phyloP scores from a whole-genome alignment of 2,797 vertebrate genomes.

The Spinus olivaceus region DNA sequence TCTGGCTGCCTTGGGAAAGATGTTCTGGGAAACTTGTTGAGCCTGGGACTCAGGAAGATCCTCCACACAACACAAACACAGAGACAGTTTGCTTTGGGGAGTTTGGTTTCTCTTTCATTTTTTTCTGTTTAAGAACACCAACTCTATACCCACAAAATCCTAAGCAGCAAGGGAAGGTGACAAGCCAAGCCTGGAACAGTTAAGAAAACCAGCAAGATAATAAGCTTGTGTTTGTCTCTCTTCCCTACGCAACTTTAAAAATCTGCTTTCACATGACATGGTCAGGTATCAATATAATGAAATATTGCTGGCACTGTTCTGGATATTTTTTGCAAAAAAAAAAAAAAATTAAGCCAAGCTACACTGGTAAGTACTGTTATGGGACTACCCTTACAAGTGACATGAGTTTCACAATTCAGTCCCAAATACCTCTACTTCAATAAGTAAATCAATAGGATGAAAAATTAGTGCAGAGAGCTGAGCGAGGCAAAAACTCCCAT shows the following conservation, averaged over 20 bases:
- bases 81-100: neutral
- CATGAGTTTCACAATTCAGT: neutral
- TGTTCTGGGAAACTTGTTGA: neutral
- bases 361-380: neutral
- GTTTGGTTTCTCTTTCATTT: neutral
- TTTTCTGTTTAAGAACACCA: neutral
- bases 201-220: neutral
- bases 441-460: neutral
- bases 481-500: neutral
- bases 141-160: neutral
- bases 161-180: neutral
- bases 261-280: neutral
- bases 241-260: neutral
- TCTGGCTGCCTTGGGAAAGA: neutral
- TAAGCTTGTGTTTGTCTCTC: neutral
- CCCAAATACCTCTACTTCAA: neutral
- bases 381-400: neutral
- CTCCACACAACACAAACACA: neutral
- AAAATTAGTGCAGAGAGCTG: neutral
- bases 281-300: neutral
- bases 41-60: neutral
- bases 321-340: neutral
- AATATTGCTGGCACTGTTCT: neutral
- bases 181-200: neutral
- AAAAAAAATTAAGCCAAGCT: neutral